phyloP scores from a whole-genome alignment of 2,888 invertebrate genomes.

The Sphecodes monilicornis region DNA sequence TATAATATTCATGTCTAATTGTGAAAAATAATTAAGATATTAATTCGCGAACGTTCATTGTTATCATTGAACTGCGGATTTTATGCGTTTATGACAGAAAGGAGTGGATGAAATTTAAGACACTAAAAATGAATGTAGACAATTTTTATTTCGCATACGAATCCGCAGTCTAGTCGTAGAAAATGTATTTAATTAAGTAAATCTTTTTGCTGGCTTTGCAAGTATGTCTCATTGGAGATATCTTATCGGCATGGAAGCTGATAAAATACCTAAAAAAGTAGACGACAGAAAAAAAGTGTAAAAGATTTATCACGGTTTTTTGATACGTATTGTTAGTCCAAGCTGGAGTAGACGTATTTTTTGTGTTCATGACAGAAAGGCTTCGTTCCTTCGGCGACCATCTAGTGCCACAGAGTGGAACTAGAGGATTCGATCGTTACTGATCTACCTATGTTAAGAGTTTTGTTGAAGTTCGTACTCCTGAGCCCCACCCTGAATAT shows the following conservation, averaged over 20 bases:
- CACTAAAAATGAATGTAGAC: background rate
- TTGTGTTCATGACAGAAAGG: slow-evolving; percentile 45
- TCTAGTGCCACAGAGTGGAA: slow-evolving; percentile 72
- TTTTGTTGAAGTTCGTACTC: slow-evolving; percentile 67
- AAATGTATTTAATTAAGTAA: background rate
- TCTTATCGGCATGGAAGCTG: slow-evolving; percentile 13
- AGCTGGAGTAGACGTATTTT: slow-evolving; percentile 12
- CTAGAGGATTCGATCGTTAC: slow-evolving; percentile 75
- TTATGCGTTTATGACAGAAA: background rate
- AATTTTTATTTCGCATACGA: background rate
- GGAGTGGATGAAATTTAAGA: background rate
- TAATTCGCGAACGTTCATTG: no score
- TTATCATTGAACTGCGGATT: background rate
- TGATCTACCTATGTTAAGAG: slow-evolving; percentile 75
- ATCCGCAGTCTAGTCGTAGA: background rate
- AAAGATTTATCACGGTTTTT: background rate
- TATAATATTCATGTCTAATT: no score
- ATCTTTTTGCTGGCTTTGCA: background rate
- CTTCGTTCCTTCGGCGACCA: slow-evolving; percentile 67
- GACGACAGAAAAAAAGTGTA: background rate
- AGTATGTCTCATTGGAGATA: background rate
- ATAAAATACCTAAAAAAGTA: slow-evolving; percentile 3
- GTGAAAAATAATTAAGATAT: no score
- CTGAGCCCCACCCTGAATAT: slow-evolving; percentile 71
- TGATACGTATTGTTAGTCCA: background rate